Conservation (phyloP, 2,888 invertebrate genomes). For the Leucophora obtusa region DNA sequence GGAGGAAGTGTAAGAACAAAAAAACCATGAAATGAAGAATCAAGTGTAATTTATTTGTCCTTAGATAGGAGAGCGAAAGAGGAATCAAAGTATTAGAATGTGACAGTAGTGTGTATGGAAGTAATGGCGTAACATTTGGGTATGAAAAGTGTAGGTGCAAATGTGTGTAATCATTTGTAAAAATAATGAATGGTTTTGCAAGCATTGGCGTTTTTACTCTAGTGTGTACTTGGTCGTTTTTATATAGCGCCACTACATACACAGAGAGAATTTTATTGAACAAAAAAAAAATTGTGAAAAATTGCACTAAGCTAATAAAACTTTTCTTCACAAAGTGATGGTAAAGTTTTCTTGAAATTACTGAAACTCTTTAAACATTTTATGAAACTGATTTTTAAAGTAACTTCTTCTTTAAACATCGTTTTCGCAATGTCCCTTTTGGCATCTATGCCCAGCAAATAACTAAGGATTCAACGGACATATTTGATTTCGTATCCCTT, state of each 20-base stretch:
- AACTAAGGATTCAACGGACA: too few relatives aligned
- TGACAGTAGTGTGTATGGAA: constrained; percentile 12
- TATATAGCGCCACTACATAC: neutral
- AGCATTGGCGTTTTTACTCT: constrained; percentile 46
- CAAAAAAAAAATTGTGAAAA: too few relatives aligned
- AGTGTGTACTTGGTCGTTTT: neutral
- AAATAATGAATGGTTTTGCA: constrained; percentile 58
- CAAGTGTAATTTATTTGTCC: constrained; percentile 53
- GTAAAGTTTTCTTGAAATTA: too few relatives aligned
- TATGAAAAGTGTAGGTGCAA: constrained; percentile 33
- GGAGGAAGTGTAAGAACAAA: neutral
- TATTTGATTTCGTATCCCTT: too few relatives aligned
- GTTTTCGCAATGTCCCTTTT: too few relatives aligned
- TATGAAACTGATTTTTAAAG: too few relatives aligned
- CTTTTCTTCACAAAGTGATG: too few relatives aligned
- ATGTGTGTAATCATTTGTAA: constrained; percentile 58
- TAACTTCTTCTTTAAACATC: too few relatives aligned
- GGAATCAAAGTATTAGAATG: constrained; percentile 45
- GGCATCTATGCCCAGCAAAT: too few relatives aligned
- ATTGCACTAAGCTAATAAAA: too few relatives aligned
- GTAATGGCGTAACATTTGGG: neutral
- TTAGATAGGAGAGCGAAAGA: constrained; percentile 32
- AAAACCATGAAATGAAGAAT: constrained; percentile 25
- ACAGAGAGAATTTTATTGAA: too few relatives aligned
- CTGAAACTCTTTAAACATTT: too few relatives aligned